Conservation (phyloP, 2,888 invertebrate species). For the Phymatocera aterrima region DNA sequence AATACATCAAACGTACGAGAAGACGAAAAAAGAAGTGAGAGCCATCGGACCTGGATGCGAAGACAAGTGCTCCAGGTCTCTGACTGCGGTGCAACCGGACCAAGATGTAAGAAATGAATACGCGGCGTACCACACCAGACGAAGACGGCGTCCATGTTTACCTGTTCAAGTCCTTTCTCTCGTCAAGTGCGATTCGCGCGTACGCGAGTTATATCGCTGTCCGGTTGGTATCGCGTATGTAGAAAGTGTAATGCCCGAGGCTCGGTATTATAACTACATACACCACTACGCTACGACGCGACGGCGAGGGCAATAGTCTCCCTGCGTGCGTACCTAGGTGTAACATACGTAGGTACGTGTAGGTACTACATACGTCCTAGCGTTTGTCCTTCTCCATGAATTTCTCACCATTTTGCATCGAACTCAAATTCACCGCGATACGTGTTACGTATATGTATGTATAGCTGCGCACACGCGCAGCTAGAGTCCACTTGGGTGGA, state of each 20-base stretch:
- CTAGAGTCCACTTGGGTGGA: background rate
- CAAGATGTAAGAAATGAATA: conserved; percentile 7
- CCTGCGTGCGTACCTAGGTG: no score
- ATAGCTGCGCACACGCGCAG: background rate
- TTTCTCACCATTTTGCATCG: background rate
- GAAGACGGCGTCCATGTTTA: conserved; percentile 14
- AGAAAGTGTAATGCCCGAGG: conserved; percentile 33
- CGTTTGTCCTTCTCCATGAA: background rate
- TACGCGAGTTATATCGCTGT: conserved; percentile 11
- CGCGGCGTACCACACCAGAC: background rate
- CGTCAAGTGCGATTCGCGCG: conserved; percentile 38
- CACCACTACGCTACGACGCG: background rate
- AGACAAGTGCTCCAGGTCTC: conserved; percentile 4
- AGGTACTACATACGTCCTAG: background rate
- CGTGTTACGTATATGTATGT: background rate
- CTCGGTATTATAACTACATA: background rate
- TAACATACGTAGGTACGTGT: background rate
- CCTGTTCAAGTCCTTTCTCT: conserved; percentile 32
- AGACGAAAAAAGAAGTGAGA: background rate
- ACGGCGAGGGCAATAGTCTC: background rate
- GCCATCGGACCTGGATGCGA: conserved; percentile 3
- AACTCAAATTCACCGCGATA: background rate
- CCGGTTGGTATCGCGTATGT: conserved; percentile 29
- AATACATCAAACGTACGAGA: no score
- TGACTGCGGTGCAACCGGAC: background rate